A percentile compares a stretch with the other conserved stretches of the same genome.
Evolutionary conservation across 2,113 vertebrate species (phyloP).

Genomic region (Cardinalis cardinalis): DNA sequence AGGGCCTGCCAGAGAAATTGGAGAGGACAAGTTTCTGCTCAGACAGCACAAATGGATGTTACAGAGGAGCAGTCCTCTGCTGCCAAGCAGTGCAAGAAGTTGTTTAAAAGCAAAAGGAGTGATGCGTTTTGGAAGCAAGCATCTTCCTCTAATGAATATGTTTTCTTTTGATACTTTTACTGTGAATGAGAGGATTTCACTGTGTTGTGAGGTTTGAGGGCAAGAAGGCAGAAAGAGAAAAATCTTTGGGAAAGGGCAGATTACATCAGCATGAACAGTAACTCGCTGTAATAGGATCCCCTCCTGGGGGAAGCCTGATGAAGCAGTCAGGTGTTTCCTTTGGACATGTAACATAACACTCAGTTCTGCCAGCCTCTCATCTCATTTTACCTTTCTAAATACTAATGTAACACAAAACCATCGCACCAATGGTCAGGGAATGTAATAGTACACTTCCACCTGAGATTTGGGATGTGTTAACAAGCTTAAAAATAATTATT

Average conservation of each 20-base stretch:
- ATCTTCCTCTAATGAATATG: not conserved
- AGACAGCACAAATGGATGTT: not conserved
- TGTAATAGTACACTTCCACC: not conserved
- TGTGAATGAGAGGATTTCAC: not conserved
- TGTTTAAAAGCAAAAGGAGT: not conserved
- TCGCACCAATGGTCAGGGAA: rapidly evolving
- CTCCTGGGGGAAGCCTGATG: not conserved
- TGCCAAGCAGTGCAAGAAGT: not conserved
- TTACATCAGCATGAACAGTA: not conserved
- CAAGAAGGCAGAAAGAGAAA: not conserved
- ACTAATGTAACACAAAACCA: not conserved
- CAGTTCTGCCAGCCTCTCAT: not conserved
- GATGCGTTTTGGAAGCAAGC: not conserved
- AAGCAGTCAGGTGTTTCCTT: constrained; percentile 5
- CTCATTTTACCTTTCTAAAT: not conserved
- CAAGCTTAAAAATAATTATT: not conserved
- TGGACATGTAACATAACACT: not conserved
- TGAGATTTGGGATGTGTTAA: not conserved
- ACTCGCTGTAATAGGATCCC: not conserved
- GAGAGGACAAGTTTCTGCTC: not conserved
- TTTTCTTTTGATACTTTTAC: not conserved
- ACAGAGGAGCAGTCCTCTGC: not conserved
- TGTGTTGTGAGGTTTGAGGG: not conserved
- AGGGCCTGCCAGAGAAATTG: not conserved
- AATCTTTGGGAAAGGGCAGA: not conserved